Evolutionary conservation across 1,140 invertebrate genomes (phyloP).

Genomic region (Brachionus koreanus): DNA sequence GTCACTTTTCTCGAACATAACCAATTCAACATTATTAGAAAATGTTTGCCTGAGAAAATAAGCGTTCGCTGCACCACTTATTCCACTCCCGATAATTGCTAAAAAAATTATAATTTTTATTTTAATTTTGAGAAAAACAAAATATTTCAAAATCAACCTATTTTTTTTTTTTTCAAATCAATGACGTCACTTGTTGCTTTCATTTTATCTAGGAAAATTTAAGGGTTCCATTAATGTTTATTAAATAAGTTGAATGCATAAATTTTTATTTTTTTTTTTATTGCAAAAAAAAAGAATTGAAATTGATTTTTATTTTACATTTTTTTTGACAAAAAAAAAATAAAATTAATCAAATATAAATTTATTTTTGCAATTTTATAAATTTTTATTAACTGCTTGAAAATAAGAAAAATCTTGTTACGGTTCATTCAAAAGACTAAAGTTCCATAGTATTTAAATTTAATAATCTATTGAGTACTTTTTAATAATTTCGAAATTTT

Average conservation of each 20-base stretch:
- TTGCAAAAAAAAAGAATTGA: background rate
- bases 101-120: conserved; percentile 14
- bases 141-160: background rate
- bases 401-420: background rate
- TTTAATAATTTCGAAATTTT: background rate
- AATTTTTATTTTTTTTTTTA: conserved; percentile 12
- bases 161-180: background rate
- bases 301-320: conserved; percentile 14
- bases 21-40: conserved; percentile 59
- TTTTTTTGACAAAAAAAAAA: background rate
- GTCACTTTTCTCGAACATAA: conserved; percentile 61
- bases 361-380: conserved; percentile 1
- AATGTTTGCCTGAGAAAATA: conserved; percentile 64
- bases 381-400: background rate
- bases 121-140: background rate
- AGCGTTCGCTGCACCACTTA: conserved; percentile 65
- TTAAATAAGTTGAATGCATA: background rate
- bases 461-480: background rate
- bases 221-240: background rate
- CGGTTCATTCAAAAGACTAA: background rate
- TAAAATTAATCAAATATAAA: conserved; percentile 7
- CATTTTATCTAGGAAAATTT: background rate
- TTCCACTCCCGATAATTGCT: conserved; percentile 54
- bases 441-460: background rate
- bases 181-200: background rate